Conservation (phyloP, 1,140 invertebrate genomes). For the Wiebesia pumilae region DNA sequence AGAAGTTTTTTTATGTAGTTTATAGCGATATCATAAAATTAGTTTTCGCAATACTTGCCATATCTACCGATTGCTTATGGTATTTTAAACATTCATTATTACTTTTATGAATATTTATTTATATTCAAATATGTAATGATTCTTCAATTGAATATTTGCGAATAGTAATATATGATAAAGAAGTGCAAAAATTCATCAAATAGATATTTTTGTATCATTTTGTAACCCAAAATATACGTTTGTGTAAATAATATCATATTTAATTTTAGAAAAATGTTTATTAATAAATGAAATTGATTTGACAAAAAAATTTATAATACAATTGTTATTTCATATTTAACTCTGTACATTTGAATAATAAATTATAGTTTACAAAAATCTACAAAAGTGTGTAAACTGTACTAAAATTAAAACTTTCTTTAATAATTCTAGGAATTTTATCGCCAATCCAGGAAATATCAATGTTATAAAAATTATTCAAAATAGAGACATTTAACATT, state of each 20-base stretch:
- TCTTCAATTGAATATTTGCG: neutral
- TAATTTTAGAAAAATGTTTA: neutral
- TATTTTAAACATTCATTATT: neutral
- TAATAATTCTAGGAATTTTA: no score
- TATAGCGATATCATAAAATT: no score
- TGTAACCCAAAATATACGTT: neutral
- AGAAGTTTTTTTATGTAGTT: no score
- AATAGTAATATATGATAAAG: neutral
- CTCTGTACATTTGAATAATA: neutral
- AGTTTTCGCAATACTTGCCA: no score
- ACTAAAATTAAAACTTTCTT: no score
- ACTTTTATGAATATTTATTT: neutral
- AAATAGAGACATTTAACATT: no score
- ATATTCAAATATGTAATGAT: neutral
- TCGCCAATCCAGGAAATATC: neutral
- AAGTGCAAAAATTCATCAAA: neutral
- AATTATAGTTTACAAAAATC: no score
- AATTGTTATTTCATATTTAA: neutral
- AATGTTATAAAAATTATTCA: neutral
- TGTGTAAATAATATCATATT: neutral
- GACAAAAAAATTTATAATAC: neutral
- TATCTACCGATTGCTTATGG: no score
- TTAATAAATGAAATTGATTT: neutral
- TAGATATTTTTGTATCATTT: neutral
- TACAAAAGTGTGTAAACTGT: no score